Base-by-base conservation (phyloP, 2,888 invertebrate species). In the Zaprionus bogoriensis region DNA sequence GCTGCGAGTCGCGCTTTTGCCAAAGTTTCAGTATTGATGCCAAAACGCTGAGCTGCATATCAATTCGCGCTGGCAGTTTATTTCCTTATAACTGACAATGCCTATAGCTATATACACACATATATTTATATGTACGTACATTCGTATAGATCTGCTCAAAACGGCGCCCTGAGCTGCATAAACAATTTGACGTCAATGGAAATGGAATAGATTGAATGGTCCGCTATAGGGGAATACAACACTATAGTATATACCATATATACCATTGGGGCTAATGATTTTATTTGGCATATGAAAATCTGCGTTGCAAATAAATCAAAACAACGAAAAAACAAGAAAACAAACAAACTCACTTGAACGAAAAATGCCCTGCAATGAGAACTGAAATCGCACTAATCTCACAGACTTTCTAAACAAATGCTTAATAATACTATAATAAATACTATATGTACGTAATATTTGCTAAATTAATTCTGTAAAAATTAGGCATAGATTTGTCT, bases 101-200 rank as follows among this genome's bases (percentile, higher is more conserved):
- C 45, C 47, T 22, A 64, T 52, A 45, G 25, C 64, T 57, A 68
- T 50, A 53, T 28, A 38, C 23, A 39, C 30, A 52, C 41, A 41
- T 2, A 39, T 46, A 62, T 20, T 42, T 25, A 67, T 38, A 41
- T 14, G 30, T 44, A 25, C 25, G n/a, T 48, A 50, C 14, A 28
- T n/a, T 54, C 12, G n/a, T 14, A 54, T 36, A 59, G 38, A 59
- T 42, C 51, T 46, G 53, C 50, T 47, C 58, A 53, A 67, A n/a
- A 44, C 51, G 38, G 62, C 44, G 58, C 48, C 48, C 66, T 83
- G 74, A 74, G 70, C 72, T 82, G 77, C 80, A 86, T 80, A 67
- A 73, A 57, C 67, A 77, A 82, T 80, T 80, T 86, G 84, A 86
- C 87, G 83, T 82, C 84, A 82, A 71, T 45, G 27, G 46, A 52